Evolutionary conservation across 2,113 vertebrate species (phyloP), one percentile per base, ranked within the genome.

Genomic region (Uria aalge): DNA sequence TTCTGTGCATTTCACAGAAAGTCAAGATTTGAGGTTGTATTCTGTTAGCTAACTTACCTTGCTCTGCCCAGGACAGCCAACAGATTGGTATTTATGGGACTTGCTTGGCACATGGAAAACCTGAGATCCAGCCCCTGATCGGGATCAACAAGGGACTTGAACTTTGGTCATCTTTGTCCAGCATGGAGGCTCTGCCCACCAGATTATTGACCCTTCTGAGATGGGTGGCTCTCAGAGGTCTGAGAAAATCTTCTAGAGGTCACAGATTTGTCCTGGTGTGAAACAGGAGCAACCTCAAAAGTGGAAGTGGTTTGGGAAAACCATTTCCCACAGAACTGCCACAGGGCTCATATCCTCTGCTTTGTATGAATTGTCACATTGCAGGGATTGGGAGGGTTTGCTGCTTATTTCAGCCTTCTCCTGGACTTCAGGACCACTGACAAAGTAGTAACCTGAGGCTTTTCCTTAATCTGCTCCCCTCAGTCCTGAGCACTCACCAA

Each of bases 261-360:
- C 8, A 16, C 30, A 50, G 48, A 56, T 60, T n/a, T 45, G 13
- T 81, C 41, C 48, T 69, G 13, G 10, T 88, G 29, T 57, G 62
- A 85, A 85, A 64, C 1, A 3, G 76, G 34, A 76, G 62, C 89
- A 74, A 75, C 93, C 24, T 72, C n/a, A 48, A 57, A 90, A 74
- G 41, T 73, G 55, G 75, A 95, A 94, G 88, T 85, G 41, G 78
- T 85, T 94, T 95, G 57, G 81, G 74, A 95, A 90, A 87, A 47
- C 15, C 26, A 40, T 8, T 88, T 89, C 68, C 72, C 41, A 43
- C 64, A 55, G 36, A 57, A 40, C 18, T 78, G 60, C 41, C 43
- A 11, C 12, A 38, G 77, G n/a, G 27, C 26, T 85, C 10, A 5
- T 60, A 75, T 16, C 56, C 48, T 92, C 41, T 38, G 27, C 43